These are phyloP conservation scores for Acanthurus tractus DNA, from an alignment of 2,797 vertebrate species.

Conservation along the genomic window DNA sequence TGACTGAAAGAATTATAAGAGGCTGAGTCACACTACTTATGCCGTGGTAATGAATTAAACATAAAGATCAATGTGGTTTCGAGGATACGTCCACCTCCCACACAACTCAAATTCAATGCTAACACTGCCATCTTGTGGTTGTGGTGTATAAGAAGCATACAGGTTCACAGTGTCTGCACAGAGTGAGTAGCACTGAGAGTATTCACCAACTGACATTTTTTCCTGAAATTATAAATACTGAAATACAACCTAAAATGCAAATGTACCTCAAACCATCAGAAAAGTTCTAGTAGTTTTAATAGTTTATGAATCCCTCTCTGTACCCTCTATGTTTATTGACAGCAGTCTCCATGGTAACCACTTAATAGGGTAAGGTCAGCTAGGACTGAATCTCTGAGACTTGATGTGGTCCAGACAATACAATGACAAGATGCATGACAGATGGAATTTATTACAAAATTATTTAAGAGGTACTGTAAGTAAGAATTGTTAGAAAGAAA, in stretches of 20 bases:
- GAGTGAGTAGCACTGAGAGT: neutral
- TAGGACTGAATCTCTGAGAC: no score
- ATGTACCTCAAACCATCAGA: no score
- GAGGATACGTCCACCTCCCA: constrained; percentile 8
- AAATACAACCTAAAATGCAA: neutral
- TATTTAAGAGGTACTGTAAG: no score
- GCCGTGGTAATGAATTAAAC: constrained; percentile 44
- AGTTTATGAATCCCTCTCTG: no score
- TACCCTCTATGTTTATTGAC: no score
- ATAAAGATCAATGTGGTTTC: constrained; percentile 39
- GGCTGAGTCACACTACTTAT: constrained; percentile 35
- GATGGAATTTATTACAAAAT: no score
- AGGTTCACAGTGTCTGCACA: neutral
- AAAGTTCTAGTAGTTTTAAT: no score
- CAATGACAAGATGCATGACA: no score
- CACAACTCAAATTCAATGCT: constrained; percentile 27
- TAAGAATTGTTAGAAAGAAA: no score
- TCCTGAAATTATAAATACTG: neutral
- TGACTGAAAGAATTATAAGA: constrained; percentile 27
- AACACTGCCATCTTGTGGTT: constrained; percentile 82
- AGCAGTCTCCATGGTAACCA: no score
- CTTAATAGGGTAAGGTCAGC: no score
- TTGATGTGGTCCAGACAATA: no score
- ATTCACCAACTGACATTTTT: neutral
- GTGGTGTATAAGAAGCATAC: neutral